Evolutionary conservation across 2,113 vertebrate genomes (phyloP), one percentile per base, ranked within the genome.

Genomic region (Plecotus auritus): DNA sequence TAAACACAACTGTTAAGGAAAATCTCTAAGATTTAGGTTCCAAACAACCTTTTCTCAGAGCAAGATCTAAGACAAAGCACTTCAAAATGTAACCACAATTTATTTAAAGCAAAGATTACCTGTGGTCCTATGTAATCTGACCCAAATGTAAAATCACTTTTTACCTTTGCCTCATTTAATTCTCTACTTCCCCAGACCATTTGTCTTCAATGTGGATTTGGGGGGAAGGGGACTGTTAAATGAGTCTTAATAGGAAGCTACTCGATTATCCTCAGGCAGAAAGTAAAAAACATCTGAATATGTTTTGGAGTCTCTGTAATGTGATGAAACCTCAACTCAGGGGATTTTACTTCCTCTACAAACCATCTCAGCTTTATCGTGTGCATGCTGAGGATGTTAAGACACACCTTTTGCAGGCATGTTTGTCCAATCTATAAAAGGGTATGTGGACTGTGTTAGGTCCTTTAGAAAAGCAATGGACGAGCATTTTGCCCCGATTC

Each of bases 391-490:
- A 87, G 22, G 32, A 30, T 81, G 1, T 78, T 95, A 13, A 94
- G 26, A 85, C 23, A 95, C 2, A 88, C 54, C 64, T 42, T 90
- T 28, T 74, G 56, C 20, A 86, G 78, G 74, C 14, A 56, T 30
- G 13, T 18, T 22, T 22, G 26, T 95, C 45, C 85, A 59, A 49
- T 47, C 37, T 82, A 88, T 35, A 74, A 61, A 90, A 90, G 80
- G 59, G 16, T 82, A 90, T 73, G 4, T 85, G 77, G 66, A 76
- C 84, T 91, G 20, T 88, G 54, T 86, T 88, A 81, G 26, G 16
- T 90, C 54, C 69, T 85, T 92, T 51, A 92, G 56, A 96, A 96
- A 91, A 78, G 73, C 83, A 91, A 90, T 20, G 18, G 56, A 88
- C 12, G 5, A 77, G 54, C 26, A 90, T 76, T 28, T 51, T 90